Evolutionary conservation across 2,113 vertebrate species (phyloP).

Genomic region (Microcebus lehilahytsara): DNA sequence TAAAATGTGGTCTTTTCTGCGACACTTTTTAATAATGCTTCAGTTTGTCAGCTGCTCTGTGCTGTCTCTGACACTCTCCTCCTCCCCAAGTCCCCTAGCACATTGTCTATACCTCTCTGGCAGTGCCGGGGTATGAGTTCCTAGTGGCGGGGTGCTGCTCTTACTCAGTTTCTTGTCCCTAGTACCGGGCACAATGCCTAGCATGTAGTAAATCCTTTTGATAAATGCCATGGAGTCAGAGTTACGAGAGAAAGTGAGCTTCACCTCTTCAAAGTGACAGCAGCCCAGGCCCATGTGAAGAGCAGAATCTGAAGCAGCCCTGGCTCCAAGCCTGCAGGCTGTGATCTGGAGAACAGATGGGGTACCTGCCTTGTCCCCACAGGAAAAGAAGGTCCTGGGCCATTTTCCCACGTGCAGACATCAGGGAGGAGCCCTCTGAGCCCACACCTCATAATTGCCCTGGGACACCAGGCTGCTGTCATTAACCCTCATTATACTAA

Average conservation of each 20-base stretch:
- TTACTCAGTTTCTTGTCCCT: background rate
- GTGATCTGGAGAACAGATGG: background rate
- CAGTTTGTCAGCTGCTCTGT: background rate
- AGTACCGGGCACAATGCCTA: slow-evolving; percentile 21
- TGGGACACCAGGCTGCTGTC: background rate
- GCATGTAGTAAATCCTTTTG: slow-evolving; percentile 52
- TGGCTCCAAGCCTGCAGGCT: slow-evolving; percentile 25
- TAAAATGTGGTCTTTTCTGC: background rate
- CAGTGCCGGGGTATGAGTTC: background rate
- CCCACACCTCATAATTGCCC: slow-evolving; percentile 42
- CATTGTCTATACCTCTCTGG: background rate
- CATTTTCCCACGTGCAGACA: slow-evolving; percentile 34
- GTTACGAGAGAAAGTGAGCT: slow-evolving; percentile 29
- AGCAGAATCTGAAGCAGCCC: slow-evolving; percentile 11
- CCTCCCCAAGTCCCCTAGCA: background rate
- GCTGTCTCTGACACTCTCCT: background rate
- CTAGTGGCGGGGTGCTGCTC: background rate
- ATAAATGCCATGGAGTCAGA: slow-evolving; percentile 33
- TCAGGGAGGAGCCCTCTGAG: slow-evolving; percentile 31
- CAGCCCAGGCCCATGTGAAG: background rate
- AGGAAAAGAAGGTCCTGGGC: background rate
- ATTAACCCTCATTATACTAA: slow-evolving; percentile 55
- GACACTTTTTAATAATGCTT: background rate
- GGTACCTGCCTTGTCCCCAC: background rate
- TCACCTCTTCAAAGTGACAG: background rate